phyloP scores from a whole-genome alignment of 2,797 vertebrate genomes.

The Lateolabrax maculatus region DNA sequence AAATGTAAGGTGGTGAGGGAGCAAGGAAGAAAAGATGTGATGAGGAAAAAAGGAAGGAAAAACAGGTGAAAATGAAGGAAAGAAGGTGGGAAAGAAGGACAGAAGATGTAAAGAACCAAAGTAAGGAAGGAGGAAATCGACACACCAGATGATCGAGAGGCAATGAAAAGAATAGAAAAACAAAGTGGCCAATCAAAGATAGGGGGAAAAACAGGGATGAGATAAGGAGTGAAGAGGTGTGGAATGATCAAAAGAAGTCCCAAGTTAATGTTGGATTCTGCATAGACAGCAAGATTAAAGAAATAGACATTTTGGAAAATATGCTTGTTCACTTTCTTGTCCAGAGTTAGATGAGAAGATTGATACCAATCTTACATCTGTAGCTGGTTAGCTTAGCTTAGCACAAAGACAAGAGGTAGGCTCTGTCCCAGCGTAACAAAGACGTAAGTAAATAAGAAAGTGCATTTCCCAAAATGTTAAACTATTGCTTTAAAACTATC shows the following conservation, averaged over 20 bases:
- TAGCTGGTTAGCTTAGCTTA: not conserved
- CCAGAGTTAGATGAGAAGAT: not conserved
- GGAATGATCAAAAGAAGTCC: slow-evolving; percentile 24
- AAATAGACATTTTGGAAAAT: slow-evolving; percentile 39
- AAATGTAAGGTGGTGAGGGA: not conserved
- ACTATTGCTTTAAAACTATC: slow-evolving; percentile 29
- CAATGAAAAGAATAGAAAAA: not conserved
- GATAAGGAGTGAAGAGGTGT: not conserved
- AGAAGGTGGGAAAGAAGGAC: not conserved
- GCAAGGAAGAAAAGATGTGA: not conserved
- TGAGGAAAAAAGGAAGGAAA: not conserved
- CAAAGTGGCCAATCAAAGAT: not conserved
- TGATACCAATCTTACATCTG: not conserved
- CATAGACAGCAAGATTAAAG: not conserved
- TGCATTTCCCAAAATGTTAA: slow-evolving; percentile 12
- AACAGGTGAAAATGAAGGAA: not conserved
- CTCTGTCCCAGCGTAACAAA: not conserved
- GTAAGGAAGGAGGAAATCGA: not conserved
- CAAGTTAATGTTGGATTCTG: slow-evolving; percentile 22
- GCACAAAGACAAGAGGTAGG: not conserved
- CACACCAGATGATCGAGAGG: not conserved
- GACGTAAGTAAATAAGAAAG: not conserved
- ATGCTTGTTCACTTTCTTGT: not conserved
- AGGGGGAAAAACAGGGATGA: not conserved
- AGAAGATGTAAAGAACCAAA: not conserved